phyloP scores from a whole-genome alignment of 92 coral and sea anemone genomes.

The Meandrina meandrites region DNA sequence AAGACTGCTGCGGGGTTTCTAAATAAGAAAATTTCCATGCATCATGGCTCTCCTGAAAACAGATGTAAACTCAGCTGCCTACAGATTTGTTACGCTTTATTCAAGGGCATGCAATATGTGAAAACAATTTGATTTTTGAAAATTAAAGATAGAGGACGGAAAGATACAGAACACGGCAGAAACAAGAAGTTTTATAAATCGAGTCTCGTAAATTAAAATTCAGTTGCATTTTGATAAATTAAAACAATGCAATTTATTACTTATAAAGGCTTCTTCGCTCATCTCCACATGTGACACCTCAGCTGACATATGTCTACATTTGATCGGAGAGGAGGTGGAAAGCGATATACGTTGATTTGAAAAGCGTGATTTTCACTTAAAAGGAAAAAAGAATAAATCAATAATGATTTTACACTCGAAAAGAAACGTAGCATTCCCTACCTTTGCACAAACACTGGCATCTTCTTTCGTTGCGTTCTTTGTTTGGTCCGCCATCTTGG shows the following conservation, averaged over 20 bases:
- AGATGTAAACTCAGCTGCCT: background rate
- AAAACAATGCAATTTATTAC: background rate
- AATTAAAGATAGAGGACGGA: background rate
- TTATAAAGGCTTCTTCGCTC: background rate
- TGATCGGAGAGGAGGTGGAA: background rate
- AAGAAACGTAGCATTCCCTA: background rate
- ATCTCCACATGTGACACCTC: background rate
- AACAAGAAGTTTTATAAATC: background rate
- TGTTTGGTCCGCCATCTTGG: constrained; percentile 87
- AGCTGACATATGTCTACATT: background rate
- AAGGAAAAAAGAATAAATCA: background rate
- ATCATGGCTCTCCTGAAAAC: background rate
- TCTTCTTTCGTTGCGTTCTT: background rate
- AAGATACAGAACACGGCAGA: background rate
- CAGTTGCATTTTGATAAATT: background rate
- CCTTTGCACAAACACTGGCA: constrained; percentile 1
- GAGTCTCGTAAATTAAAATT: background rate
- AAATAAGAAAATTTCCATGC: background rate
- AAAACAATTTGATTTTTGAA: background rate
- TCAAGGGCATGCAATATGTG: background rate
- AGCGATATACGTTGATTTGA: background rate
- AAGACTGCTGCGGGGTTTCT: background rate
- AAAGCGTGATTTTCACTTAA: background rate
- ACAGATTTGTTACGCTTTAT: background rate
- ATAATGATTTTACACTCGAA: background rate